A percentile compares a stretch with the other conserved stretches of the same genome.
phyloP scores from a whole-genome alignment of 2,888 invertebrate species.

The Agonopterix alstromeriana region DNA sequence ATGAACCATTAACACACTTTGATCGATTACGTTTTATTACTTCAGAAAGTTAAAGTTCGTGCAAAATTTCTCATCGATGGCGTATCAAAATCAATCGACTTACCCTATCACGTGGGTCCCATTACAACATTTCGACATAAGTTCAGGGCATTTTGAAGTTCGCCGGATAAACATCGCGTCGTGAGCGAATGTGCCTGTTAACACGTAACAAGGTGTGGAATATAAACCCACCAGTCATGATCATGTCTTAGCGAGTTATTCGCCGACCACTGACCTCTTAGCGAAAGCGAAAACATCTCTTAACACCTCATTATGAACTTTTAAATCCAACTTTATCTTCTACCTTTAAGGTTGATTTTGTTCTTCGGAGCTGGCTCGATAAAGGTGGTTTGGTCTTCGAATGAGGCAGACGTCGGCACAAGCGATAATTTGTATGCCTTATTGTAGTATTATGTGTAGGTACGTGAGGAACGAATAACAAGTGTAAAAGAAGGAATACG shows the following conservation, averaged over 20 bases:
- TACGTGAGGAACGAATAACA: constrained; percentile 66
- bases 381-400: constrained; percentile 43
- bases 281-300: constrained; percentile 40
- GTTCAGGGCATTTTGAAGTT: constrained; percentile 58
- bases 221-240: constrained; percentile 74
- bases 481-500: constrained; percentile 54
- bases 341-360: constrained; percentile 8
- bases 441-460: constrained; percentile 71
- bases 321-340: constrained; percentile 12
- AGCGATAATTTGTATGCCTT: constrained; percentile 73
- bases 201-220: constrained; percentile 76
- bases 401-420: constrained; percentile 51
- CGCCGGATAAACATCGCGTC: constrained; percentile 69
- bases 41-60: constrained; percentile 6
- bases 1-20: too few species aligned
- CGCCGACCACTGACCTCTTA: constrained; percentile 68
- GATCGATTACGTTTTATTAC: too few species aligned
- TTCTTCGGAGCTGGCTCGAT: constrained; percentile 11
- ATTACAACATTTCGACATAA: constrained; percentile 56
- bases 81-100: constrained; percentile 24
- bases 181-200: constrained; percentile 75
- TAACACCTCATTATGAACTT: constrained; percentile 11
- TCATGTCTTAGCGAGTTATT: constrained; percentile 73
- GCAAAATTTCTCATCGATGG: constrained; percentile 13
- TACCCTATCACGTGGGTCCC: constrained; percentile 48